These are phyloP conservation scores for Tachuris rubrigastra DNA, from an alignment of 2,113 vertebrate species.

Conservation along the genomic window DNA sequence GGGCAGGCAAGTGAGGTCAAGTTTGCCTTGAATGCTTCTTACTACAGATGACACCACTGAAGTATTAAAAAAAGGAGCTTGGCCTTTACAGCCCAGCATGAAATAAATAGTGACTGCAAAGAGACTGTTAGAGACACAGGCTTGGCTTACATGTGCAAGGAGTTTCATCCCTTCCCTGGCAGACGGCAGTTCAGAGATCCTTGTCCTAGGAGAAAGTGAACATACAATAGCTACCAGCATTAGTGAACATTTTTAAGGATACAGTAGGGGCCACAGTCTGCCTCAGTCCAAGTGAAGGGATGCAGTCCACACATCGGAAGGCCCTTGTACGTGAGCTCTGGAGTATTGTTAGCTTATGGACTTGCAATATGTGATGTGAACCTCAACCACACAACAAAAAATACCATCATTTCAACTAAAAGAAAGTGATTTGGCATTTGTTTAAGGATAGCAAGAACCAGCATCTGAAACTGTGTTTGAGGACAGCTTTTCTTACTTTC, in stretches of 20 bases:
- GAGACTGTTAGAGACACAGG: background rate
- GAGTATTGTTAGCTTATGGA: background rate
- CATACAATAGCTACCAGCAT: fast-evolving
- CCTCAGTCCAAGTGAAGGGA: background rate
- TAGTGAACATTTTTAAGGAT: background rate
- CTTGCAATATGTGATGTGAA: background rate
- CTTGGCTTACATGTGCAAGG: fast-evolving
- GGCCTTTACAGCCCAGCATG: background rate
- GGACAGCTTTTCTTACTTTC: background rate
- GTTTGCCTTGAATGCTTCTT: background rate
- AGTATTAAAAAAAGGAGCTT: background rate
- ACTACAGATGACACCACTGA: background rate
- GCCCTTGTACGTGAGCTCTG: background rate
- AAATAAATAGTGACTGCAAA: background rate
- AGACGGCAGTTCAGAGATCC: background rate
- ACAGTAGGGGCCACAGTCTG: background rate
- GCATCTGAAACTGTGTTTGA: background rate
- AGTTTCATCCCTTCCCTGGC: background rate
- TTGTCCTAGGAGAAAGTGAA: background rate
- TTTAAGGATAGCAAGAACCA: background rate
- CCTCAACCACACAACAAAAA: background rate
- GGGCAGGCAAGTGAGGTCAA: background rate
- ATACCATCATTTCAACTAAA: background rate
- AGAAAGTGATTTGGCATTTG: background rate
- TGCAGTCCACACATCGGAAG: background rate